Percentiles rank a stretch among this genome's conserved stretches.
Evolutionary conservation across 2,113 vertebrate genomes (phyloP).

Genomic region (Trochalopteron elliotii): DNA sequence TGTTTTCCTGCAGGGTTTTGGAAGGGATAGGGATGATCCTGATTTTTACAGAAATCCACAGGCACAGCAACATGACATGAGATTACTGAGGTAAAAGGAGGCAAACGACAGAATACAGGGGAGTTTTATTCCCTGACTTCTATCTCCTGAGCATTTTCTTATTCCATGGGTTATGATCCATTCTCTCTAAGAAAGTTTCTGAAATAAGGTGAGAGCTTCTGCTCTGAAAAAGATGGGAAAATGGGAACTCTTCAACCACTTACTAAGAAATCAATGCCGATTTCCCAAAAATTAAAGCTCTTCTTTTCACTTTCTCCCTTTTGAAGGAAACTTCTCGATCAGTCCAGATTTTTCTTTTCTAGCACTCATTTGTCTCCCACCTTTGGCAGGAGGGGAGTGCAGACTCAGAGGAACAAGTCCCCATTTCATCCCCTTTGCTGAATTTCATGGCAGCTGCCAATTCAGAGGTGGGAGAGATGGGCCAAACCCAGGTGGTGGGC

Average conservation of each 20-base stretch:
- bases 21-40: neutral
- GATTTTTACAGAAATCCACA: neutral
- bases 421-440: conserved; percentile 32
- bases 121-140: neutral
- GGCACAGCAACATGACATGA: neutral
- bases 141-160: neutral
- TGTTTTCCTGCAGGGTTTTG: neutral
- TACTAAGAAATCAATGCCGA: neutral
- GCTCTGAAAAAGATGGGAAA: neutral
- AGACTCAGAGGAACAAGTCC: neutral
- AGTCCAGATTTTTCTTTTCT: neutral
- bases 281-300: neutral
- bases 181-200: neutral
- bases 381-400: neutral
- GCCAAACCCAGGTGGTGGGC: conserved; percentile 17
- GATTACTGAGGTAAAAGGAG: neutral
- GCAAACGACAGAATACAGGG: neutral
- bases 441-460: conserved; percentile 19
- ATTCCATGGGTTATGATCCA: neutral
- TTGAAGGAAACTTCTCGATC: neutral
- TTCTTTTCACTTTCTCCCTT: neutral
- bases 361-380: neutral
- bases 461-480: conserved; percentile 23
- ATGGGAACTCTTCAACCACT: neutral
- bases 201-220: neutral